Percentiles rank a stretch among this genome's conserved stretches.
These are phyloP conservation scores for Drosophila lowei DNA, from an alignment of 1,140 invertebrate species.

Conservation along the genomic window DNA sequence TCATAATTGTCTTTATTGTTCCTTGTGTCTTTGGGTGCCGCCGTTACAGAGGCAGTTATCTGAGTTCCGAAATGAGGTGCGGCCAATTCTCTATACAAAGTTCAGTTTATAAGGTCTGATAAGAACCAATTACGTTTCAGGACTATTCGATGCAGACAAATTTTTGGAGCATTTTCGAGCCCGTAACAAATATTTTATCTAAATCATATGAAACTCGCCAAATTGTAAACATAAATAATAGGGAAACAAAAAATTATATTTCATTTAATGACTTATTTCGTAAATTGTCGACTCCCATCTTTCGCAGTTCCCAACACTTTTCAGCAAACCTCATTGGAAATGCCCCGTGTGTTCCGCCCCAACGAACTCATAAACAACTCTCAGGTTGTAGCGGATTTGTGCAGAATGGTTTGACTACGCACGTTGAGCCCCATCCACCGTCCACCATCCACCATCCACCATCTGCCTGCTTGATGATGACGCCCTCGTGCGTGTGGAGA, in stretches of 20 bases:
- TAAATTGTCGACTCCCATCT: conserved; percentile 15
- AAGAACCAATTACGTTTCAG: too few species aligned
- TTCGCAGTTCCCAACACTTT: conserved; percentile 40
- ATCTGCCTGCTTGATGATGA: conserved; percentile 20
- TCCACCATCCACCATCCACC: conserved; percentile 1
- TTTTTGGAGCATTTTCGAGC: too few species aligned
- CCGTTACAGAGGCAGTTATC: conserved; percentile 12
- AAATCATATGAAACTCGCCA: too few species aligned
- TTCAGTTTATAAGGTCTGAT: conserved; percentile 1
- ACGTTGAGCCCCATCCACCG: conserved; percentile 23
- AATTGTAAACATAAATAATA: not conserved
- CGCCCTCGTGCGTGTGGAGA: conserved; percentile 36
- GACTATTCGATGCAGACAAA: too few species aligned
- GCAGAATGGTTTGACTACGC: conserved; percentile 36
- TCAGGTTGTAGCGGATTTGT: conserved; percentile 40
- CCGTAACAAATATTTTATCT: not conserved
- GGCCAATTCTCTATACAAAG: conserved; percentile 7
- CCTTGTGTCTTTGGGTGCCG: conserved; percentile 21
- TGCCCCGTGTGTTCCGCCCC: conserved; percentile 48
- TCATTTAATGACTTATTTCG: conserved; percentile 9
- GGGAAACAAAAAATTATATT: not conserved
- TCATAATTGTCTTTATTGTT: conserved; percentile 45
- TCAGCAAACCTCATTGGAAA: conserved; percentile 36
- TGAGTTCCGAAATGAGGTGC: conserved; percentile 29
- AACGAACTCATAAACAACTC: conserved; percentile 58